These are phyloP conservation scores for Sebastes minor DNA, from an alignment of 2,797 vertebrate genomes.

Conservation along the genomic window DNA sequence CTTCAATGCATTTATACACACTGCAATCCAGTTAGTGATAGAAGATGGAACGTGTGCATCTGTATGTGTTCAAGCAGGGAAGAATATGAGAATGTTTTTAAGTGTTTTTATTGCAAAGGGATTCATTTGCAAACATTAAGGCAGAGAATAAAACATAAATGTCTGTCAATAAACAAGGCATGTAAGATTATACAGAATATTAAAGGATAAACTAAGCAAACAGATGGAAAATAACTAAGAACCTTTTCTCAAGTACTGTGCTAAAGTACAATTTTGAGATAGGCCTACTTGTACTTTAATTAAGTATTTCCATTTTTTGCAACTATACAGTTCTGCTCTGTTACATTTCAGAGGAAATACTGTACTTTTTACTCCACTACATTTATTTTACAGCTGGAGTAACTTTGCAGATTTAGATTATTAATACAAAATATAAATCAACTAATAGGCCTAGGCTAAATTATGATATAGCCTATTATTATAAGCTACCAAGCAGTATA, in stretches of 20 bases:
- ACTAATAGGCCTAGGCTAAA: background rate
- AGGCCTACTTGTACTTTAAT: background rate
- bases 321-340: background rate
- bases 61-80: background rate
- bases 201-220: background rate
- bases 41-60: background rate
- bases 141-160: background rate
- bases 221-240: background rate
- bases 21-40: no score
- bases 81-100: background rate
- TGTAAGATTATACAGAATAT: background rate
- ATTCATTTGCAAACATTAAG: background rate
- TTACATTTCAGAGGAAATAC: background rate
- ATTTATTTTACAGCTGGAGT: background rate
- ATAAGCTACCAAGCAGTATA: no score
- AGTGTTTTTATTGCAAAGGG: fast-evolving
- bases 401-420: background rate
- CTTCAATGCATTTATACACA: no score
- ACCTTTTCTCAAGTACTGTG: background rate
- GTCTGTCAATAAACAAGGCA: background rate
- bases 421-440: background rate
- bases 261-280: background rate
- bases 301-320: background rate
- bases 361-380: background rate
- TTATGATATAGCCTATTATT: no score